phyloP scores from a whole-genome alignment of 1,140 invertebrate species.

The Apis laboriosa region DNA sequence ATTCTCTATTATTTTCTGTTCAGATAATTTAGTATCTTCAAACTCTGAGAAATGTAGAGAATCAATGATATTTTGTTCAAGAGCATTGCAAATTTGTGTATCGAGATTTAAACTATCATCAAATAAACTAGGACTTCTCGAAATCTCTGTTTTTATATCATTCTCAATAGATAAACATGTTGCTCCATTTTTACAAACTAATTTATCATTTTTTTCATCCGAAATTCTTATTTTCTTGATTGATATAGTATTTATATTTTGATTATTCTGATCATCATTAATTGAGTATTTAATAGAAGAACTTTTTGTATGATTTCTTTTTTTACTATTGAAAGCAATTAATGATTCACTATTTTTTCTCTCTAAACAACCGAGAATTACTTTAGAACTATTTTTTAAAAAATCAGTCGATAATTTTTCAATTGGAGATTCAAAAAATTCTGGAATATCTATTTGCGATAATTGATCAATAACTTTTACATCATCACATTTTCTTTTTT shows the following conservation, averaged over 20 bases:
- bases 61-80: constrained; percentile 76
- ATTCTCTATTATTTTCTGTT: neutral
- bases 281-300: neutral
- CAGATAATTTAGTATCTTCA: constrained; percentile 54
- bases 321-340: neutral
- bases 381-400: constrained; percentile 33
- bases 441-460: constrained; percentile 22
- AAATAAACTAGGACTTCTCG: constrained; percentile 73
- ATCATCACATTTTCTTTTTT: neutral
- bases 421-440: neutral
- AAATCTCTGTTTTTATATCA: constrained; percentile 22
- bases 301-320: neutral
- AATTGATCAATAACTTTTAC: constrained; percentile 31
- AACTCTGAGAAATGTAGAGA: constrained; percentile 62
- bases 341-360: constrained; percentile 18
- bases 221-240: constrained; percentile 27
- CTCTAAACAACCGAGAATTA: neutral
- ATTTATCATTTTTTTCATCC: neutral
- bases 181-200: neutral
- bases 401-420: constrained; percentile 16
- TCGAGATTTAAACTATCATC: constrained; percentile 76
- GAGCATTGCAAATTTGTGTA: constrained; percentile 72
- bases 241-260: neutral
- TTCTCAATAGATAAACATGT: neutral
- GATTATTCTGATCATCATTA: neutral